Base-by-base conservation (phyloP, 2,888 invertebrate species). In the Leptarthrus brevirostris region DNA sequence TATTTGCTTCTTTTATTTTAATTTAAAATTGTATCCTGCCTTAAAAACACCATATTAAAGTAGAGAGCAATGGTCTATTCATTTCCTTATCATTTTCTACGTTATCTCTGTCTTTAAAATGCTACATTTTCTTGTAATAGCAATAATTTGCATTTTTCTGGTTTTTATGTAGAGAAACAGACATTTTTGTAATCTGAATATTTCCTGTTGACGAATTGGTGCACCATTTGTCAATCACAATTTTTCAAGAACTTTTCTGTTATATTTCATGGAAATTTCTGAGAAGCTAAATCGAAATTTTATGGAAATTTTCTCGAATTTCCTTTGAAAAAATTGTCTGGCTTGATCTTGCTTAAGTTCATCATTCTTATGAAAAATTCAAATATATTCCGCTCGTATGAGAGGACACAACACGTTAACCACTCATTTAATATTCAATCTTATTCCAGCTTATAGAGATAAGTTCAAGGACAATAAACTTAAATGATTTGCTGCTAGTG, bases 231-330 rank as follows among this genome's bases (percentile, higher is more conserved):
- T 40, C 40, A 40, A 3, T 12, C 40, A 12, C 6, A 30, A 40
- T 6, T 12, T 40, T n/a, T n/a, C 40, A 12, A 40, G 10, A 40
- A 12, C 40, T 3, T 40, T 40, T 12, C 36, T 16, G 16, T 40
- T 36, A 58, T 34, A 18, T n/a, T n/a, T 8, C 12, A 12, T 20
- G 12, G 58, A 18, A 34, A 20, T 18, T 58, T 56, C 34, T 20
- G 36, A n/a, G 26, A 30, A 5, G 12, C 36, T 20, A 58, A 58
- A 58, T 36, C 58, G 58, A 40, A 58, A 58, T 58, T 58, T 36
- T 20, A 58, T 58, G 58, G 36, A 36, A 58, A 58, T 58, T 8
- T 3, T 20, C 36, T 36, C 26, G 34, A 58, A 34, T 20, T 40
- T 34, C 58, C 14, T 36, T 12, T 20, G 18, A 20, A 10, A 12